Base-by-base conservation (phyloP, 2,888 invertebrate species). In the Troglohyphantes excavatus region DNA sequence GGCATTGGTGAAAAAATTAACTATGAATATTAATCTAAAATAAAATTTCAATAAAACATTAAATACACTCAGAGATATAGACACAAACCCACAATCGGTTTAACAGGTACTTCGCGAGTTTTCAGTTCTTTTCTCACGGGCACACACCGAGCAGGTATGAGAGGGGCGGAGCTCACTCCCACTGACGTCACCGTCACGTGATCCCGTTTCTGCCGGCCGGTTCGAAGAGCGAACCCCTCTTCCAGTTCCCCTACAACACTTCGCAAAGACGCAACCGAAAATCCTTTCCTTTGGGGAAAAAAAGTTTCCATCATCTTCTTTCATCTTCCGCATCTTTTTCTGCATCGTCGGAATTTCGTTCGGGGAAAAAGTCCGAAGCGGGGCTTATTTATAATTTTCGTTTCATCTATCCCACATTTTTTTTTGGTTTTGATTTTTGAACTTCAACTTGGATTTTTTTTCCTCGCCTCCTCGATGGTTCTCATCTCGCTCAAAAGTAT, bases 161-260 rank as follows among this genome's bases (percentile, higher is more conserved):
- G 33, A 53, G 53, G 70, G 82, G n/a, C 21, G 53, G n/a, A n/a
- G 19, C 82, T 26, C 21, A 26, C 19, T 23, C 9, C n/a, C 17
- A 53, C n/a, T 70, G 70, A 72, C 70, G 70, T 70, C 82, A 82
- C 39, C 26, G 39, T 82, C 82, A 82, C 82, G 70, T 82, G 82
- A 82, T n/a, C n/a, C 6, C 23, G 23, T 23, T 19, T 82, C 70
- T 21, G 39, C 17, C 53, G 68, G 81, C 68, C 81, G 67, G 68
- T 65, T 53, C 23, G 61, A 27, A 19, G 11, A 46, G 53, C 46
- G 27, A 17, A 17, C 29, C 68, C 68, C 33, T n/a, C n/a, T 68
- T 33, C 21, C 29, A 33, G 29, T 68, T 33, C 33, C 33, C n/a
- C 9, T n/a, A 9, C 68, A 33, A 33, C 68, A 23, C 68, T 19